Conservation (phyloP, 2,797 vertebrate genomes). For the Falco berigora region DNA sequence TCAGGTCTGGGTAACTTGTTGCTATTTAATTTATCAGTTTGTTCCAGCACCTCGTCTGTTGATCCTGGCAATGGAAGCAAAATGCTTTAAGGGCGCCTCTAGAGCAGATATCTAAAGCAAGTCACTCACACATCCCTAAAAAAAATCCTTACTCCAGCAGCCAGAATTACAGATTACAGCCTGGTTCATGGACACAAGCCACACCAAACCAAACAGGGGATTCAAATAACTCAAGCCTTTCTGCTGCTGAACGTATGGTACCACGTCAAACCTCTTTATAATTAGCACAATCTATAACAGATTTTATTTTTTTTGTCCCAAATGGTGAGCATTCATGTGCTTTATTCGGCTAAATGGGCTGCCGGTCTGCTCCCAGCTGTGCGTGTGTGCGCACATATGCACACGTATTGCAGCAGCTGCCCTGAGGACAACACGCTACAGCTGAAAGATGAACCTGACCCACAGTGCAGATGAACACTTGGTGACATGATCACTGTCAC, state of each 20-base stretch:
- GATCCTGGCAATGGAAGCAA: constrained; percentile 50
- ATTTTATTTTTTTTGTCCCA: not conserved
- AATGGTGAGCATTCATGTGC: not conserved
- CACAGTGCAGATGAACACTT: not conserved
- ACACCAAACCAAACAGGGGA: not conserved
- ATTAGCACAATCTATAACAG: not conserved
- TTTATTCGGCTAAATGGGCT: not conserved
- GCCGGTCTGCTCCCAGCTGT: not conserved
- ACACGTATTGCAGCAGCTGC: not conserved
- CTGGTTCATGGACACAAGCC: not conserved
- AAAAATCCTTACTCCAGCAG: constrained; percentile 1
- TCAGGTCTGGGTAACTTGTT: constrained; percentile 39
- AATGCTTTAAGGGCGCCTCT: constrained; percentile 31
- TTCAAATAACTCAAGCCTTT: not conserved
- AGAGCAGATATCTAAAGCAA: constrained; percentile 28
- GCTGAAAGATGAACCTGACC: not conserved
- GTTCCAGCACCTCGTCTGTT: constrained; percentile 49
- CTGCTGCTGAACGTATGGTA: not conserved
- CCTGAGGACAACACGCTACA: not conserved
- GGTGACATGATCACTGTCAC: not conserved
- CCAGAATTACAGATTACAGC: constrained; percentile 15
- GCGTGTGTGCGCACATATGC: not conserved
- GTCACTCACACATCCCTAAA: not conserved
- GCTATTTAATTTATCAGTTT: constrained; percentile 60
- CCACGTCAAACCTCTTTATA: not conserved